Percentiles rank a stretch among this genome's conserved stretches.
phyloP scores from a whole-genome alignment of 2,888 invertebrate species.

The Harpalus rubripes region DNA sequence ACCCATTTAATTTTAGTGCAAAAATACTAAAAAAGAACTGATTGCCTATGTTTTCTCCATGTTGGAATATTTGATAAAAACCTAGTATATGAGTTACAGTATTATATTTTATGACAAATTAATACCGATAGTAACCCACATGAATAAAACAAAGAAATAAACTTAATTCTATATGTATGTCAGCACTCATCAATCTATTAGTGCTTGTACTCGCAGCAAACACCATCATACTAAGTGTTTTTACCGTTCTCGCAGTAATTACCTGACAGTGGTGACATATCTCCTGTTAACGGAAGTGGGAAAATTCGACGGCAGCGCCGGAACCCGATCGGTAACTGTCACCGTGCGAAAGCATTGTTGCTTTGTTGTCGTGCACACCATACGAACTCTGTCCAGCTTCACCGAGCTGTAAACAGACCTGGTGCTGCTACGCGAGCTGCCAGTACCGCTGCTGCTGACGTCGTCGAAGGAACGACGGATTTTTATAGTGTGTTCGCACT shows the following conservation, averaged over 20 bases:
- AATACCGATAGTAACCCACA: too few species aligned
- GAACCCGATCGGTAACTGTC: slow-evolving; percentile 75
- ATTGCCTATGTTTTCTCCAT: too few species aligned
- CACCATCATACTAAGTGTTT: slow-evolving; percentile 50
- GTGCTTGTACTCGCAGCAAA: slow-evolving; percentile 10
- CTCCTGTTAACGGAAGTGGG: slow-evolving; percentile 71
- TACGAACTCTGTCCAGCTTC: slow-evolving; percentile 75
- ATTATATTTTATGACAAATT: too few species aligned
- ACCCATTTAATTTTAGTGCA: too few species aligned
- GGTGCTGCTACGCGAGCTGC: slow-evolving; percentile 17
- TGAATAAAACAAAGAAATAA: background rate
- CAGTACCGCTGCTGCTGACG: slow-evolving; percentile 37
- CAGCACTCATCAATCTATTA: slow-evolving; percentile 20
- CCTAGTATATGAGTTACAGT: too few species aligned
- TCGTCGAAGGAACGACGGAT: slow-evolving; percentile 52
- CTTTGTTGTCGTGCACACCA: slow-evolving; percentile 76
- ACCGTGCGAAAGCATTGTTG: slow-evolving; percentile 76
- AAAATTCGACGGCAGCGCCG: slow-evolving; percentile 72
- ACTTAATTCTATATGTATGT: background rate
- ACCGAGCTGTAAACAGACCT: slow-evolving; percentile 65
- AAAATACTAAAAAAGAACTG: too few species aligned
- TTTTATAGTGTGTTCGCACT: slow-evolving; percentile 51
- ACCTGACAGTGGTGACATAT: slow-evolving; percentile 77
- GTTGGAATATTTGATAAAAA: too few species aligned
- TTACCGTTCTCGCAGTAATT: slow-evolving; percentile 59